These are phyloP conservation scores for Hydroisotoma schaefferi DNA, from an alignment of 2,888 invertebrate species.

Conservation along the genomic window DNA sequence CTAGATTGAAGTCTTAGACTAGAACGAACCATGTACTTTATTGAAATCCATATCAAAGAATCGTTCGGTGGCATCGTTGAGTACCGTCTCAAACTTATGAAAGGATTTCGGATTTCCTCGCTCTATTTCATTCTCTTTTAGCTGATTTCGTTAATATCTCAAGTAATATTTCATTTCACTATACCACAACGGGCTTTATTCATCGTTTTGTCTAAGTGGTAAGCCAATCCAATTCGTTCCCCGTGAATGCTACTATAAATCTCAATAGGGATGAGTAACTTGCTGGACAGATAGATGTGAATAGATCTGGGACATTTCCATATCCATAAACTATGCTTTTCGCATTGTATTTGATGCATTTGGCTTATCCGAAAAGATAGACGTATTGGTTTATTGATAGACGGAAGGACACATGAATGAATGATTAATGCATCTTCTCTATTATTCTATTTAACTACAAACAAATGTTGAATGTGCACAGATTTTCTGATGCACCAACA, in stretches of 20 bases:
- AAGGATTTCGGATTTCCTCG: not conserved
- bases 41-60: no score
- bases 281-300: slow-evolving; percentile 2
- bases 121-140: no score
- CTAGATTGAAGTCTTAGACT: no score
- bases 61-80: no score
- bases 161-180: slow-evolving; percentile 1
- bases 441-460: slow-evolving; percentile 6
- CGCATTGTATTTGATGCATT: slow-evolving; percentile 17
- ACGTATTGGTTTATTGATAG: slow-evolving; percentile 33
- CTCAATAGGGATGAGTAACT: no score
- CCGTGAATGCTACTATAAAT: not conserved
- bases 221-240: not conserved
- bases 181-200: not conserved
- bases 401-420: slow-evolving; percentile 32
- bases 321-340: slow-evolving; percentile 2
- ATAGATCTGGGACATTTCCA: not conserved
- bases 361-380: slow-evolving; percentile 21
- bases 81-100: no score
- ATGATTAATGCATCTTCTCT: slow-evolving; percentile 40
- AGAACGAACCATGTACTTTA: no score
- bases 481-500: slow-evolving; percentile 1
- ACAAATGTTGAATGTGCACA: no score
- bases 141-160: not conserved
- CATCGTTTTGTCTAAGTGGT: not conserved